Evolutionary conservation across 2,797 vertebrate species (phyloP).

Genomic region (Smutsia temminckii): DNA sequence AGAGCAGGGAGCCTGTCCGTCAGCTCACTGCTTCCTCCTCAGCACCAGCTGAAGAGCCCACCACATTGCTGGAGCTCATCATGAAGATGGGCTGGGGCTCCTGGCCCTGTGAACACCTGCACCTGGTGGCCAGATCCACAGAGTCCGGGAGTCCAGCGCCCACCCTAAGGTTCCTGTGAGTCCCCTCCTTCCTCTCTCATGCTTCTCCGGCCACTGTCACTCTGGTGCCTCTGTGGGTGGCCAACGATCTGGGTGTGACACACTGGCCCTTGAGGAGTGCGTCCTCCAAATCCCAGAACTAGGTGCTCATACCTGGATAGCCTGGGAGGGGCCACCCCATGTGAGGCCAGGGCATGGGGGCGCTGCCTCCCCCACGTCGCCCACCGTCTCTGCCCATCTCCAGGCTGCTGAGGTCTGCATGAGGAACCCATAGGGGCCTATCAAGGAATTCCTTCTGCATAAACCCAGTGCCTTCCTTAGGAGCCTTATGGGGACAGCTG

Average conservation of each 20-base stretch:
- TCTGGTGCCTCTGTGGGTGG: neutral
- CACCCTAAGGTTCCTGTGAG: neutral
- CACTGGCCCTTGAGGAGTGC: fast-evolving
- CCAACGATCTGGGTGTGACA: neutral
- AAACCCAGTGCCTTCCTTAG: constrained; percentile 15
- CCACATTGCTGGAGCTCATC: fast-evolving
- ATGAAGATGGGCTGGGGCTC: neutral
- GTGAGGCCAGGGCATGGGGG: fast-evolving
- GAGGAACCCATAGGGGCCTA: neutral
- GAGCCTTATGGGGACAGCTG: constrained; percentile 49
- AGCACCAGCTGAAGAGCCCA: too few species aligned
- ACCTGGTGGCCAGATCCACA: neutral
- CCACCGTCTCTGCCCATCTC: neutral
- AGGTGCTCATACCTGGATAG: fast-evolving
- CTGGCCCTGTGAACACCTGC: neutral
- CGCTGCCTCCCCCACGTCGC: fast-evolving
- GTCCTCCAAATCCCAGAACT: neutral
- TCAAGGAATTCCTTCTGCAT: constrained; percentile 32
- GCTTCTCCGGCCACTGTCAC: neutral
- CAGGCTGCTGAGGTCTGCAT: neutral
- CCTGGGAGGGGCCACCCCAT: neutral
- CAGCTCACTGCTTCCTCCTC: neutral
- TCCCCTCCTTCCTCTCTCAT: neutral
- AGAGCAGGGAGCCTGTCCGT: too few species aligned
- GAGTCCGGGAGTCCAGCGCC: too few species aligned